Conservation (phyloP, 2,888 invertebrate genomes). For the Perizoma flavofasciatum region DNA sequence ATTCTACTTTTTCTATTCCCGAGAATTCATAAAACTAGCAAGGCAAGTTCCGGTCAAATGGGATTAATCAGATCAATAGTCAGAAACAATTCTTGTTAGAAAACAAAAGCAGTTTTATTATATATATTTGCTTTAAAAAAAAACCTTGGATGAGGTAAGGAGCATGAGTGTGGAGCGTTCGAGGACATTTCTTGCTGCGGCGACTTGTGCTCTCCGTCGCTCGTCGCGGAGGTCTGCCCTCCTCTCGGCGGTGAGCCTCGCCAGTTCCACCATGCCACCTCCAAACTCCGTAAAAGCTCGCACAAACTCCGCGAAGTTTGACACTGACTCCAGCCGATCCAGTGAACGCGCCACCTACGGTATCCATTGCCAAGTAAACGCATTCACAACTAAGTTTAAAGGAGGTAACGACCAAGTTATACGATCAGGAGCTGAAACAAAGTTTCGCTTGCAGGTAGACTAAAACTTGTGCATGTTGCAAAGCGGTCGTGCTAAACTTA, state of each 20-base stretch:
- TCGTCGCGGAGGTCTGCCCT: conserved; percentile 96
- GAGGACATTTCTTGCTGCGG: conserved; percentile 96
- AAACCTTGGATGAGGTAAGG: conserved; percentile 96
- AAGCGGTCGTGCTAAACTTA: conserved; percentile 27
- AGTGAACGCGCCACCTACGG: conserved; percentile 90
- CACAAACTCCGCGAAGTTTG: conserved; percentile 98
- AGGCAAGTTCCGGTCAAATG: conserved; percentile 7
- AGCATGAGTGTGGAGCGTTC: conserved; percentile 98
- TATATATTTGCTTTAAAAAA: too few relatives aligned
- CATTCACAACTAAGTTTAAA: conserved; percentile 31
- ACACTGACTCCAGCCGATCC: conserved; percentile 93
- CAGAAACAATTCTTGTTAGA: conserved; percentile 1
- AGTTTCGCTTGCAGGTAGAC: conserved; percentile 22
- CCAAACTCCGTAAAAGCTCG: conserved; percentile 99
- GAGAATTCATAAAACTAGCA: too few relatives aligned
- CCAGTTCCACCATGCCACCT: conserved; percentile 98
- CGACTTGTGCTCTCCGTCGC: conserved; percentile 97
- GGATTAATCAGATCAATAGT: conserved; percentile 10
- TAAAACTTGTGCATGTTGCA: conserved; percentile 30
- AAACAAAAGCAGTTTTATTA: too few relatives aligned
- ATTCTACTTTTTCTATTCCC: background rate
- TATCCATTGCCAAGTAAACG: conserved; percentile 38
- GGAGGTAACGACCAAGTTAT: conserved; percentile 36
- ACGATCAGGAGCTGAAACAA: conserved; percentile 34
- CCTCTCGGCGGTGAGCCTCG: conserved; percentile 93